These are phyloP conservation scores for Porites lobata DNA, from an alignment of 92 coral and sea anemone species.

Conservation along the genomic window DNA sequence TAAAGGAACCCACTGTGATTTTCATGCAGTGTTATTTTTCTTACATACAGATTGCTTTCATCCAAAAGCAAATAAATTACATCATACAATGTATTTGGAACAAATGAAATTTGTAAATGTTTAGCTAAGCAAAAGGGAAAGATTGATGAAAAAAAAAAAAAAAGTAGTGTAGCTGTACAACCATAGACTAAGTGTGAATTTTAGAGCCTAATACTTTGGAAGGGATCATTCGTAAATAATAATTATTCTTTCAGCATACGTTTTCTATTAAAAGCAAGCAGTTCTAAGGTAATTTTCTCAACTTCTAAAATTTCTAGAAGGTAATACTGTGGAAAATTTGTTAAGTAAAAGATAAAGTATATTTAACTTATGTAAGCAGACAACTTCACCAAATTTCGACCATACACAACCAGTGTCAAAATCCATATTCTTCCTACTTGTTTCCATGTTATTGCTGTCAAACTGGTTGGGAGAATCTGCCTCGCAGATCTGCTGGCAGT, in stretches of 20 bases:
- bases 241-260: background rate
- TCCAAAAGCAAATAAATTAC: background rate
- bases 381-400: too few species aligned
- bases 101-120: background rate
- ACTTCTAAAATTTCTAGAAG: too few species aligned
- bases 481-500: conserved; percentile 29
- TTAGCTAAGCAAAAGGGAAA: conserved; percentile 10
- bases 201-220: too few species aligned
- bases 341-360: too few species aligned
- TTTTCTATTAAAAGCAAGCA: background rate
- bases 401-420: background rate
- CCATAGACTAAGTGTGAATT: too few species aligned
- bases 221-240: too few species aligned
- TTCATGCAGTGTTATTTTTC: conserved; percentile 45
- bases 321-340: too few species aligned
- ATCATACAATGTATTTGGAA: background rate
- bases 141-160: background rate
- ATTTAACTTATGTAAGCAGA: too few species aligned
- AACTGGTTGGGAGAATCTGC: background rate
- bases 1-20: conserved; percentile 14
- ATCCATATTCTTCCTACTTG: background rate
- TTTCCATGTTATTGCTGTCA: background rate
- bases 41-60: background rate
- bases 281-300: background rate
- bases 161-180: background rate